Evolutionary conservation across 2,113 vertebrate species (phyloP), one percentile per base, ranked within the genome.

Genomic region (Lasiurus cinereus): DNA sequence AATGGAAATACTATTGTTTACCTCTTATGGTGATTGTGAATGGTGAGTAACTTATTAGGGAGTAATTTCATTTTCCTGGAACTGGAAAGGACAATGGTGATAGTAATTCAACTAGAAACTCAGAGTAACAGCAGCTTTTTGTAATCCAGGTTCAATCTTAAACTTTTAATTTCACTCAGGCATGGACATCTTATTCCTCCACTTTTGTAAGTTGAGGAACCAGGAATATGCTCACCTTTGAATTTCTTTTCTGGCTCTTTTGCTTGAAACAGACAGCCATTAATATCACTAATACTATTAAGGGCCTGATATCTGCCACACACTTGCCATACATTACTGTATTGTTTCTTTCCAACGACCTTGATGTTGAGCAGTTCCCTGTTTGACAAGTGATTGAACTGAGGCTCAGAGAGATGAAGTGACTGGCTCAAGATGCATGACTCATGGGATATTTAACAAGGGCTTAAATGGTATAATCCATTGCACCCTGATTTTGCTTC

Each of bases 41-140:
- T 87, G 18, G 56, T 64, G 66, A 94, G 72, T 69, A 83, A 50
- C 21, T 79, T 78, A n/a, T 15, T 19, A 70, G 50, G 27, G 43
- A 3, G 43, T 64, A 76, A 74, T 93, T 83, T 21, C 31, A 79
- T 93, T 94, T 84, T 91, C 27, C 11, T 39, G 24, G 39, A n/a
- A 66, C n/a, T 85, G 10, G 69, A 82, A 85, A 79, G 36, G 52
- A 4, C 73, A 56, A 46, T 33, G 70, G 11, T 39, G 13, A 87
- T 46, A 46, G 31, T 72, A 77, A 87, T 24, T 73, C 46, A 48
- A 83, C 24, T 64, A 72, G 43, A 64, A 86, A 80, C 13, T 94
- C 27, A 18, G 14, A 79, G 22, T 62, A 56, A 74, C 9, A 10
- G 33, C n/a, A 56, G 33, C 43, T 76, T 73, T 82, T 91, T 70